Conservation (phyloP, 2,797 vertebrate species). For the Sebastes dallii region DNA sequence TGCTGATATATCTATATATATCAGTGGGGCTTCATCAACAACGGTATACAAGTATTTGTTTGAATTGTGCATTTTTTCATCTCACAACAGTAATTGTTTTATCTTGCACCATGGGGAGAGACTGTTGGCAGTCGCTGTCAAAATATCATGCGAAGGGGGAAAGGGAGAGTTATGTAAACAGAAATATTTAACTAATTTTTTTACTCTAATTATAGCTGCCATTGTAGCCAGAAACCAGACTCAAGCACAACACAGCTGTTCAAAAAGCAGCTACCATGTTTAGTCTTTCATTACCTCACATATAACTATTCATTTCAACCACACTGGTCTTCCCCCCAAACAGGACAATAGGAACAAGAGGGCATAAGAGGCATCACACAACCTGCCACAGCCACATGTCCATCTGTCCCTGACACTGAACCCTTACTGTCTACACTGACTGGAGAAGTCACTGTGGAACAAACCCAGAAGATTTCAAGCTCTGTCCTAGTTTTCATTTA, state of each 20-base stretch:
- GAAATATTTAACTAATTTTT: slow-evolving; percentile 9
- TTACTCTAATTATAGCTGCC: slow-evolving; percentile 12
- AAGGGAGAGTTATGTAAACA: slow-evolving; percentile 4
- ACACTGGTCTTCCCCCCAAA: not conserved
- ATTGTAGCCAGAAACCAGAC: not conserved
- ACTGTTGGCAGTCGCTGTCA: not conserved
- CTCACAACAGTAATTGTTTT: not conserved
- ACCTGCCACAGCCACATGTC: slow-evolving; percentile 32
- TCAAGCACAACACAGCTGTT: not conserved
- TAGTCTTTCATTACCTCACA: not conserved
- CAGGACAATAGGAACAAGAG: not conserved
- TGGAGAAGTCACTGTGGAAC: not conserved
- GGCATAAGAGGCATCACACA: not conserved
- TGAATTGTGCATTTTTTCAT: not conserved
- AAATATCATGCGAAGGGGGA: not conserved
- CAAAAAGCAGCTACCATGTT: not conserved
- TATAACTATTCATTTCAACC: not conserved
- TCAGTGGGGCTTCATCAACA: no score
- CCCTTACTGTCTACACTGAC: not conserved
- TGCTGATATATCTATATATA: no score
- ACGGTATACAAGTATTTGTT: not conserved
- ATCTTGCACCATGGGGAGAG: not conserved
- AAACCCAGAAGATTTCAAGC: not conserved
- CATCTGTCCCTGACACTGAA: not conserved
- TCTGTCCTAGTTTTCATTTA: not conserved